Conservation (phyloP, 2,888 invertebrate genomes). For the Barypeithes pellucidus region DNA sequence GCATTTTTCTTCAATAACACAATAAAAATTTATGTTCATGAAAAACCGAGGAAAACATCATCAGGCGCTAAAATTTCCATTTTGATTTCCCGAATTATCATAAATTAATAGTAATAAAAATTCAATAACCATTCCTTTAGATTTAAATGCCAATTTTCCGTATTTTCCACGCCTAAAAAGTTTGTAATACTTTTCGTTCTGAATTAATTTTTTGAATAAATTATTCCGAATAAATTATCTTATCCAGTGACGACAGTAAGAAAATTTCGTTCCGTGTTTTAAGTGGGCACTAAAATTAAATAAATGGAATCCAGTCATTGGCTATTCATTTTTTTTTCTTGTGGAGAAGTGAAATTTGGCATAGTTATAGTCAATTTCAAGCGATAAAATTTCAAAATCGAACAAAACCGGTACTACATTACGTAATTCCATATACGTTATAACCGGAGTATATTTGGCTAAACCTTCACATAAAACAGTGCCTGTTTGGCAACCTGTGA, state of each 20-base stretch:
- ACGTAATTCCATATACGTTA: too few species aligned
- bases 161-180: conserved; percentile 44
- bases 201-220: conserved; percentile 47
- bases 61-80: conserved; percentile 39
- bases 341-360: too few species aligned
- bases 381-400: too few species aligned
- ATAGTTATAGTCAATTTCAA: too few species aligned
- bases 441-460: too few species aligned
- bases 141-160: conserved; percentile 45
- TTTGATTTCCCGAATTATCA: conserved; percentile 44
- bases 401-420: too few species aligned
- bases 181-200: conserved; percentile 44
- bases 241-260: conserved; percentile 2
- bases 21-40: background rate
- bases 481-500: too few species aligned
- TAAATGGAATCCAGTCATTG: too few species aligned
- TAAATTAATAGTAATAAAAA: conserved; percentile 51
- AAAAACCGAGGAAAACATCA: conserved; percentile 27
- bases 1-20: background rate
- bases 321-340: too few species aligned
- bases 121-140: conserved; percentile 42
- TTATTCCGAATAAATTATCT: conserved; percentile 35
- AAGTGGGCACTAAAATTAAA: too few species aligned
- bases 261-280: background rate
- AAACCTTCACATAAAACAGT: too few species aligned